phyloP scores from a whole-genome alignment of 2,113 vertebrate species.

The Addax nasomaculatus region DNA sequence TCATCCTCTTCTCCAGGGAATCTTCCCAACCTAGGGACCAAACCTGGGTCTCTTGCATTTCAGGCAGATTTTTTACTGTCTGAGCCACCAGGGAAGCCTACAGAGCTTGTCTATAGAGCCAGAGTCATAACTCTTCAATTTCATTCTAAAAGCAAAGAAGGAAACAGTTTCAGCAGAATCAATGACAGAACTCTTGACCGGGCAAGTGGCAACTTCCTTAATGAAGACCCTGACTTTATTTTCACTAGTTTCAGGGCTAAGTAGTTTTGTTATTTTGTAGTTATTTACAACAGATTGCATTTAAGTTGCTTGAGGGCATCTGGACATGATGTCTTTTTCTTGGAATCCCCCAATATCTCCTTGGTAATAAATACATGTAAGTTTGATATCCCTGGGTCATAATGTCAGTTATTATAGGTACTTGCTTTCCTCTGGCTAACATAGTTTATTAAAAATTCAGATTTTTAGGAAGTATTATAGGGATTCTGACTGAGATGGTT shows the following conservation, averaged over 20 bases:
- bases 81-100: background rate
- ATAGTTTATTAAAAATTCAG: background rate
- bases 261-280: background rate
- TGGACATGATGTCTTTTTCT: background rate
- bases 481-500: background rate
- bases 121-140: background rate
- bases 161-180: background rate
- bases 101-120: background rate
- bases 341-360: background rate
- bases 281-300: background rate
- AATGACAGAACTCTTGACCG: background rate
- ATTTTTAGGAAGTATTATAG: background rate
- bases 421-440: background rate
- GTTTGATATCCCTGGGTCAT: background rate
- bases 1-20: background rate
- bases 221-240: background rate
- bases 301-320: background rate
- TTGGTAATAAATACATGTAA: background rate
- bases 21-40: background rate
- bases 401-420: background rate
- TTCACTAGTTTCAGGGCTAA: background rate
- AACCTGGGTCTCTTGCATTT: background rate
- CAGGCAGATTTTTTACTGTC: background rate
- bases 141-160: background rate
- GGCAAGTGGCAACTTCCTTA: background rate